Conservation (phyloP, 2,888 invertebrate species). For the Monoplex corrugatus region DNA sequence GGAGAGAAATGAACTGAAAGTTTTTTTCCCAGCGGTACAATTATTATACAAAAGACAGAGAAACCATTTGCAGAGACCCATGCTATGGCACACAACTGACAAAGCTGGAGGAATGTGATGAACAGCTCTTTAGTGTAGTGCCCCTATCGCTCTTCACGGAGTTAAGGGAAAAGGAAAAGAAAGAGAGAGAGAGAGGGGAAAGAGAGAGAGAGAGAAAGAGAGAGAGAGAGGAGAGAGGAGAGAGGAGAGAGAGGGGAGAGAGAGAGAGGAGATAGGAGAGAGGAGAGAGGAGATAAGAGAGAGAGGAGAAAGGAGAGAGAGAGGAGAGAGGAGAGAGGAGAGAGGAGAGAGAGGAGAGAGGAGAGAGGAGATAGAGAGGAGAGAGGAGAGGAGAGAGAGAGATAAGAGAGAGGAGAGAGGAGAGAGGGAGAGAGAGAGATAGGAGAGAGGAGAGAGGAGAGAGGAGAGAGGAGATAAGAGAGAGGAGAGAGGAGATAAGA, state of each 20-base stretch:
- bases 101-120: no score
- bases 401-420: no score
- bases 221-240: neutral
- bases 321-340: neutral
- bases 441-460: no score
- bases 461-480: no score
- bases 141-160: no score
- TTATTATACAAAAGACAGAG: no score
- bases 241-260: neutral
- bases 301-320: neutral
- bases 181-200: conserved; percentile 28
- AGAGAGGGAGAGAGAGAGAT: neutral
- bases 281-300: neutral
- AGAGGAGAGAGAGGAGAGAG: neutral
- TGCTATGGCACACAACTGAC: no score
- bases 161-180: neutral
- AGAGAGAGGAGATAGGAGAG: neutral
- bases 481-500: no score
- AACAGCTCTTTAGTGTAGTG: no score
- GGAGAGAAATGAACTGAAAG: no score
- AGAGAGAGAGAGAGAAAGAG: conserved; percentile 16
- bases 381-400: neutral
- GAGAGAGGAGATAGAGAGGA: neutral
- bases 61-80: no score
- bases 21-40: no score